Evolutionary conservation across 2,888 invertebrate species (phyloP).

Genomic region (Monoplex corrugatus): DNA sequence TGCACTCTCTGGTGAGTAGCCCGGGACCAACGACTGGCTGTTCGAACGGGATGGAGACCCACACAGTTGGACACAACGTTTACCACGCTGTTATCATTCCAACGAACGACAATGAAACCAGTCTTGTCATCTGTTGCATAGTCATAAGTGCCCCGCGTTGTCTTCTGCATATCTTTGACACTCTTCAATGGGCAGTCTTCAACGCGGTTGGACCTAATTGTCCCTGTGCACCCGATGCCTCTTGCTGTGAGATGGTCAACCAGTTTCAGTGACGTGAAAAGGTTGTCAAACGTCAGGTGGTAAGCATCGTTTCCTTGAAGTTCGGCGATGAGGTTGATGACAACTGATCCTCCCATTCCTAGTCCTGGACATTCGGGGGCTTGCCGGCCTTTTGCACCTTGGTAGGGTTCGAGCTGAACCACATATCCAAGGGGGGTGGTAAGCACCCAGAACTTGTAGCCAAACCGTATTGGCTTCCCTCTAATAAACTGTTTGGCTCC

Average conservation of each 20-base stretch:
- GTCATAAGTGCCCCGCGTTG: neutral
- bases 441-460: slow-evolving; percentile 63
- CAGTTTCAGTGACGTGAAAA: slow-evolving; percentile 50
- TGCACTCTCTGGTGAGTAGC: neutral
- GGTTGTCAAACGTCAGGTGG: slow-evolving; percentile 56
- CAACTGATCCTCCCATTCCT: slow-evolving; percentile 48
- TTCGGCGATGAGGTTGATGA: slow-evolving; percentile 41
- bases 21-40: neutral
- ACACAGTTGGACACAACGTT: neutral
- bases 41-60: neutral
- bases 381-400: slow-evolving; percentile 45
- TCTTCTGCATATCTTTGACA: neutral
- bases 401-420: slow-evolving; percentile 54
- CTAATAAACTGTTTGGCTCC: slow-evolving; percentile 61
- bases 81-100: neutral
- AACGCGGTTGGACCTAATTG: neutral
- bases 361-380: neutral
- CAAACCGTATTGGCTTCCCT: slow-evolving; percentile 66
- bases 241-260: slow-evolving; percentile 45
- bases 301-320: slow-evolving; percentile 34
- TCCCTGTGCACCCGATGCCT: neutral
- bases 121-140: neutral
- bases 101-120: neutral
- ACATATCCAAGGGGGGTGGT: slow-evolving; percentile 53
- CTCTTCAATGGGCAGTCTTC: neutral